Evolutionary conservation across 2,797 vertebrate genomes (phyloP), one percentile per base, ranked within the genome.

Genomic region (Ctenopoma multispine): DNA sequence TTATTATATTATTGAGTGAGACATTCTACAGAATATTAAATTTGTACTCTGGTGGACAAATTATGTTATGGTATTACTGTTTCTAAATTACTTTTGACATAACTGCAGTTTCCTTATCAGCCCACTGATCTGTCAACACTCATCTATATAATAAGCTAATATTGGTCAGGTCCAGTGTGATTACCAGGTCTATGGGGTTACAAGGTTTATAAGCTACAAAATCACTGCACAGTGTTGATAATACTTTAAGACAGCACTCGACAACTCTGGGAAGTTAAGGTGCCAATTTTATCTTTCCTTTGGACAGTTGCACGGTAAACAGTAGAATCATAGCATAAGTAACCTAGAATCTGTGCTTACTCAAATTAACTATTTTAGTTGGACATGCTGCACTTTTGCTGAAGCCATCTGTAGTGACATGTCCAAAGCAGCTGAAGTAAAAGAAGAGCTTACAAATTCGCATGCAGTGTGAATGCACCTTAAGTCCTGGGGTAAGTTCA

Each of bases 131-230:
- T 51, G 15, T 51, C 24, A 9, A 18, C 17, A 18, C 15, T 18
- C 23, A 11, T 20, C 11, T 34, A 18, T 53, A 17, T 11, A 13
- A 24, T 24, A 29, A 8, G 14, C 49, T 7, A 36, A 11, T 34
- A 5, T 29, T 29, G 27, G 27, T 5, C 34, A 34, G 9, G 2
- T 18, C 44, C 8, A 10, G 38, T 44, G 43, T 34, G 34, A 68
- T 21, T 38, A 20, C 3, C 4, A 7, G 20, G 54, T 20, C 14
- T 23, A 27, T 27, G 6, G 40, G 40, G 15, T 41, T 38, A 7
- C 20, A 41, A 54, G 40, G 40, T 40, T 44, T 34, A 54, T 44
- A 38, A 23, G 40, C 43, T 65, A 50, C 50, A 8, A 31, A 41
- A 44, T 15, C 14, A 5, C 41, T 12, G 51, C 51, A 6, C 40